These are phyloP conservation scores for Phoebastria nigripes DNA, from an alignment of 2,797 vertebrate species.

Conservation along the genomic window DNA sequence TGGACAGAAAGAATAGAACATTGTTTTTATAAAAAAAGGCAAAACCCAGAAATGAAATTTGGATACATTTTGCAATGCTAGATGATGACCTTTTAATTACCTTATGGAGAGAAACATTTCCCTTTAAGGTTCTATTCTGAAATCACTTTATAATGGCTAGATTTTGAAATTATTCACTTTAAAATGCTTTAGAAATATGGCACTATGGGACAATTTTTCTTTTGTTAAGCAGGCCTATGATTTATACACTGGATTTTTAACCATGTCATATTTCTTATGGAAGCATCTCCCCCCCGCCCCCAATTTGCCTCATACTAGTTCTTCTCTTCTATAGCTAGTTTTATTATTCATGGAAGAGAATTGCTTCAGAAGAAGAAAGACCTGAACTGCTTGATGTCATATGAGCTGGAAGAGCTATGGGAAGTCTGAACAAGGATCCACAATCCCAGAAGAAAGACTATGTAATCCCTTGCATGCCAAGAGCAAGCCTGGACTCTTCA, in stretches of 20 bases:
- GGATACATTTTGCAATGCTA: not conserved
- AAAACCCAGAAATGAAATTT: not conserved
- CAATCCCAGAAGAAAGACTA: not conserved
- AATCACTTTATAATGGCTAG: not conserved
- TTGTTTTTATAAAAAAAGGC: not conserved
- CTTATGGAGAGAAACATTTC: not conserved
- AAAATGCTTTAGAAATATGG: slow-evolving; percentile 30
- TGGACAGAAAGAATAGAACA: not conserved
- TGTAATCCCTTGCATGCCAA: not conserved
- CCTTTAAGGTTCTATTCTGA: slow-evolving; percentile 11
- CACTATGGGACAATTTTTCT: not conserved
- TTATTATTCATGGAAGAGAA: not conserved
- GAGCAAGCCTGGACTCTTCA: not conserved
- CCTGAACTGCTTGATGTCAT: not conserved
- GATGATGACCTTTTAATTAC: slow-evolving; percentile 23
- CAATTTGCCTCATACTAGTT: not conserved
- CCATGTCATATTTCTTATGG: not conserved
- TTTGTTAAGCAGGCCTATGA: not conserved
- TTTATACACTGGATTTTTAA: not conserved
- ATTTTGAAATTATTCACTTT: not conserved
- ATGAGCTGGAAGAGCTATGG: not conserved
- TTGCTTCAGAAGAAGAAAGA: not conserved
- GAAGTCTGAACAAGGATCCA: not conserved
- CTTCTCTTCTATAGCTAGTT: not conserved
- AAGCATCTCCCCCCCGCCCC: not conserved